Evolutionary conservation across 2,888 invertebrate genomes (phyloP).

Genomic region (Ectemnius cavifrons): DNA sequence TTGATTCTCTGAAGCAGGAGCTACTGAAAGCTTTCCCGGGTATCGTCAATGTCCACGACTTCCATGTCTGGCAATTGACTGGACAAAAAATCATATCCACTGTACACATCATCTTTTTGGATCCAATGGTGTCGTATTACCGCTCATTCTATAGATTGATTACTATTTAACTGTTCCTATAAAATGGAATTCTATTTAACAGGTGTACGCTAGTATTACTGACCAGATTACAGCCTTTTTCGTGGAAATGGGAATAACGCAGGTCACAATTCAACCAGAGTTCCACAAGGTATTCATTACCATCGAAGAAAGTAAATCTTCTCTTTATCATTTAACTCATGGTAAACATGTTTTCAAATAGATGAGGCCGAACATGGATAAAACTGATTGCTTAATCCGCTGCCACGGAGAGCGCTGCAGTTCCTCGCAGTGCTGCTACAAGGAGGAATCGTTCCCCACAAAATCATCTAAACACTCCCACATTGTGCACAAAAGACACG

Average conservation of each 20-base stretch:
- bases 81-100: constrained; percentile 90
- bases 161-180: no score
- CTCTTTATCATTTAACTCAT: no score
- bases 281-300: constrained; percentile 79
- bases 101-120: constrained; percentile 88
- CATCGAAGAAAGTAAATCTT: no score
- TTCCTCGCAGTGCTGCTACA: constrained; percentile 70
- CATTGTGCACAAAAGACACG: constrained; percentile 53
- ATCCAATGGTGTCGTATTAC: constrained; percentile 79
- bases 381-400: constrained; percentile 70
- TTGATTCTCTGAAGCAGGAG: constrained; percentile 83
- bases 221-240: constrained; percentile 86
- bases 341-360: constrained; percentile 32
- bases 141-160: neutral
- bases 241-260: constrained; percentile 88
- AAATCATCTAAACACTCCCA: constrained; percentile 29
- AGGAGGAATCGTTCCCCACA: constrained; percentile 51
- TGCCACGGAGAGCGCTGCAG: constrained; percentile 72
- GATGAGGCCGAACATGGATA: constrained; percentile 64
- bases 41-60: constrained; percentile 89
- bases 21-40: constrained; percentile 84
- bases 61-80: constrained; percentile 94
- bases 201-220: constrained; percentile 81
- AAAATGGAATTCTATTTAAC: constrained; percentile 10
- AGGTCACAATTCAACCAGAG: constrained; percentile 93